Percentiles rank a stretch among this genome's conserved stretches.
Conservation (phyloP, 2,113 vertebrate genomes). For the Apistogramma diplotaenia region DNA sequence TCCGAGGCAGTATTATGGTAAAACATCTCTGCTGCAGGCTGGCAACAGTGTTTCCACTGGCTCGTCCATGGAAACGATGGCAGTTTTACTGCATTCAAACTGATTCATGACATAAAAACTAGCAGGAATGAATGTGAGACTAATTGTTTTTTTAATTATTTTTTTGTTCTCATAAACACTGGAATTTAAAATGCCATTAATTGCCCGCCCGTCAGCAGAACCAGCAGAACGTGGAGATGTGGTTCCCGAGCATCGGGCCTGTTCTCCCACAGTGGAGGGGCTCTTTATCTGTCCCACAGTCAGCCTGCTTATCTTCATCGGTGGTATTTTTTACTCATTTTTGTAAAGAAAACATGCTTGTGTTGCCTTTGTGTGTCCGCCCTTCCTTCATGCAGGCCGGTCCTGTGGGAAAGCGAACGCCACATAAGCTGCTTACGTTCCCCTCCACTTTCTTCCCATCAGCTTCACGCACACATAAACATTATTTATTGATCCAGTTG, state of each 20-base stretch:
- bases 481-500: background rate
- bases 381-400: background rate
- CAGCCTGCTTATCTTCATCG: no score
- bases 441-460: background rate
- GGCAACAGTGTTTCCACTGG: no score
- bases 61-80: no score
- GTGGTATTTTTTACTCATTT: background rate
- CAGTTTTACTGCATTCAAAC: no score
- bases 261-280: background rate
- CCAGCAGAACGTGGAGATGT: background rate
- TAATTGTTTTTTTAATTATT: background rate
- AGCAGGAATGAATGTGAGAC: background rate
- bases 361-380: background rate
- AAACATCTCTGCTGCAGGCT: no score
- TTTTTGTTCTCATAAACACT: background rate
- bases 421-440: background rate
- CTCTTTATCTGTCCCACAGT: no score
- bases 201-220: background rate
- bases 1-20: no score
- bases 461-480: background rate
- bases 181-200: background rate
- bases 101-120: background rate
- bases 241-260: background rate
- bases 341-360: background rate
- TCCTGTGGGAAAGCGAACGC: background rate